These are phyloP conservation scores for Hypolimnas misippus DNA, from an alignment of 2,888 invertebrate genomes.

Conservation along the genomic window DNA sequence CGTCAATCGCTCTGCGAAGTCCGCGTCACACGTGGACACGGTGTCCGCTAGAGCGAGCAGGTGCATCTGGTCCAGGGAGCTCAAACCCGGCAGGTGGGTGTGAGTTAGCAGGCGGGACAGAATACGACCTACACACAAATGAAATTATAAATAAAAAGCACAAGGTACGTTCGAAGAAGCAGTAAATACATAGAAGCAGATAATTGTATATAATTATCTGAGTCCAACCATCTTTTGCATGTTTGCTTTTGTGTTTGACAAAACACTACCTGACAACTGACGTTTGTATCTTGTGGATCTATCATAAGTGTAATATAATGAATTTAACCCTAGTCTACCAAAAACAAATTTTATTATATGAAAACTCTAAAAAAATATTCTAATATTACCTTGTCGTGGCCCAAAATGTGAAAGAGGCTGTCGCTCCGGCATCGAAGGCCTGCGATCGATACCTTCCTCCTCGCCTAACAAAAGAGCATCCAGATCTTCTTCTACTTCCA, in stretches of 20 bases:
- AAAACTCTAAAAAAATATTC: neutral
- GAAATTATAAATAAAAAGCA: no score
- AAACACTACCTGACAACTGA: neutral
- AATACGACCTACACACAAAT: slow-evolving; percentile 84
- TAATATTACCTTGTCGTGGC: slow-evolving; percentile 87
- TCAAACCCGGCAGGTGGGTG: slow-evolving; percentile 96
- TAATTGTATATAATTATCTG: no score
- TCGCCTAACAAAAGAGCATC: slow-evolving; percentile 92
- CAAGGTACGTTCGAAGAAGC: no score
- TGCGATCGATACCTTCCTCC: slow-evolving; percentile 85
- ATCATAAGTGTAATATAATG: neutral
- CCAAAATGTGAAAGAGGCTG: slow-evolving; percentile 94
- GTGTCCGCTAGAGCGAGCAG: slow-evolving; percentile 99
- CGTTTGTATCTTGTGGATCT: neutral
- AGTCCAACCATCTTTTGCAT: no score
- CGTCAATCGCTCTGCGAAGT: slow-evolving; percentile 91
- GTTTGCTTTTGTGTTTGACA: no score
- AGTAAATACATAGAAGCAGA: no score
- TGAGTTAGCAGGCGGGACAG: slow-evolving; percentile 96
- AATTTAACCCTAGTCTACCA: no score
- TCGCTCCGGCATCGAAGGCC: slow-evolving; percentile 89
- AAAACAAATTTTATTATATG: no score
- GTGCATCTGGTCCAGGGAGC: slow-evolving; percentile 99
- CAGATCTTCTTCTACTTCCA: slow-evolving; percentile 91
- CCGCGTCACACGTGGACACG: slow-evolving; percentile 95